A percentile compares a stretch with the other conserved stretches of the same genome.
Conservation (phyloP, 2,113 vertebrate species). For the Aspiorhynchus laticeps region DNA sequence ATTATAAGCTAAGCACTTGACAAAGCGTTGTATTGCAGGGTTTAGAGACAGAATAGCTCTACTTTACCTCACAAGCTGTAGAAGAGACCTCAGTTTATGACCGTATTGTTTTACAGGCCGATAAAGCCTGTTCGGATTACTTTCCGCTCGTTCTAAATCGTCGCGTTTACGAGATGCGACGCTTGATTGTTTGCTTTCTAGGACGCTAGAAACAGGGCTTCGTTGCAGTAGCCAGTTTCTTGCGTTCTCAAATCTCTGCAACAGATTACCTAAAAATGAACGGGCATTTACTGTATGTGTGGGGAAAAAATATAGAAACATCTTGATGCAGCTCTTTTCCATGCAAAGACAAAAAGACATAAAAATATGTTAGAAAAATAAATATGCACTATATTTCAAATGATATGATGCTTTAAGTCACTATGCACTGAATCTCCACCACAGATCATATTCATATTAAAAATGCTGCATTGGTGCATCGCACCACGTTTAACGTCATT, state of each 20-base stretch:
- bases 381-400: neutral
- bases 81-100: slow-evolving; percentile 48
- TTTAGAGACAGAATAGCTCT: slow-evolving; percentile 41
- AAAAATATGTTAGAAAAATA: too few relatives aligned
- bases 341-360: neutral
- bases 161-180: slow-evolving; percentile 18
- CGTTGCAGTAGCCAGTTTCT: neutral
- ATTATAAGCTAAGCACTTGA: slow-evolving; percentile 38
- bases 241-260: neutral
- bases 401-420: neutral
- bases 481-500: neutral
- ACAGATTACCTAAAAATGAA: neutral
- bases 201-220: neutral
- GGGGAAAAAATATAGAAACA: neutral
- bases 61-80: slow-evolving; percentile 58
- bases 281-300: neutral
- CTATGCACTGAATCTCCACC: neutral
- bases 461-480: slow-evolving; percentile 9
- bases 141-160: slow-evolving; percentile 19
- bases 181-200: neutral
- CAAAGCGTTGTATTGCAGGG: slow-evolving; percentile 33
- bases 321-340: neutral
- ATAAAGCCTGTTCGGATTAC: neutral
- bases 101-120: slow-evolving; percentile 43
- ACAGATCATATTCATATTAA: neutral